Evolutionary conservation across 1,140 invertebrate species (phyloP).

Genomic region (Harlomillsia oculata): DNA sequence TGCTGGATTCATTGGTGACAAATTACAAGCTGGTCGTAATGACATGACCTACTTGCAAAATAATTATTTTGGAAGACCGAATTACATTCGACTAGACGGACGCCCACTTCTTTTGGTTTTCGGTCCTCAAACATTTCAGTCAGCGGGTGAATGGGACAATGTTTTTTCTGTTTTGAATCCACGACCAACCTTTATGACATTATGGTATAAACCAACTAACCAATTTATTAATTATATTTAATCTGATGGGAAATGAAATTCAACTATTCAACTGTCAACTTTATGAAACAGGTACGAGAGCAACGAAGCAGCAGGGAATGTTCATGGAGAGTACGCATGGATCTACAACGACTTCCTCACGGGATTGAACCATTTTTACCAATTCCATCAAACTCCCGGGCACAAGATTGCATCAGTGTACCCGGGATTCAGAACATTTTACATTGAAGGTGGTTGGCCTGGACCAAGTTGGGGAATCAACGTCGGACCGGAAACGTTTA

Average conservation of each 20-base stretch:
- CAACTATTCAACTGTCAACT: too few species aligned
- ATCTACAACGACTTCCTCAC: slow-evolving; percentile 22
- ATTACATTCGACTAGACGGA: slow-evolving; percentile 22
- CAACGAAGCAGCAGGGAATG: slow-evolving; percentile 1
- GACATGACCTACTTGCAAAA: slow-evolving; percentile 25
- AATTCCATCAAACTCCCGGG: background rate
- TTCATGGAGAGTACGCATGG: slow-evolving; percentile 22
- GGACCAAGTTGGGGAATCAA: slow-evolving; percentile 19
- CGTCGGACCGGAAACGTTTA: slow-evolving; percentile 12
- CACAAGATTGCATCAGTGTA: slow-evolving; percentile 16
- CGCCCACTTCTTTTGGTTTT: slow-evolving; percentile 24
- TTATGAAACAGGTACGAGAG: too few species aligned
- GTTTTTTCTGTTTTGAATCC: slow-evolving; percentile 11
- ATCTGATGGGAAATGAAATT: too few species aligned
- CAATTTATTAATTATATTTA: too few species aligned
- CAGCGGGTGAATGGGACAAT: slow-evolving; percentile 14
- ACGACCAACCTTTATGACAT: slow-evolving; percentile 23
- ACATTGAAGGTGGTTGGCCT: slow-evolving; percentile 19
- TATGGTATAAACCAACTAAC: slow-evolving; percentile 25
- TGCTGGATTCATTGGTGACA: slow-evolving; percentile 25
- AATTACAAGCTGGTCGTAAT: slow-evolving; percentile 8
- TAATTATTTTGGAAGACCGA: slow-evolving; percentile 15
- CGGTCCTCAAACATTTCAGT: slow-evolving; percentile 24
- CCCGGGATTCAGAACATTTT: slow-evolving; percentile 22
- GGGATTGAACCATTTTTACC: slow-evolving; percentile 19